Evolutionary conservation across 2,797 vertebrate species (phyloP).

Genomic region (Kryptolebias ocellatus): DNA sequence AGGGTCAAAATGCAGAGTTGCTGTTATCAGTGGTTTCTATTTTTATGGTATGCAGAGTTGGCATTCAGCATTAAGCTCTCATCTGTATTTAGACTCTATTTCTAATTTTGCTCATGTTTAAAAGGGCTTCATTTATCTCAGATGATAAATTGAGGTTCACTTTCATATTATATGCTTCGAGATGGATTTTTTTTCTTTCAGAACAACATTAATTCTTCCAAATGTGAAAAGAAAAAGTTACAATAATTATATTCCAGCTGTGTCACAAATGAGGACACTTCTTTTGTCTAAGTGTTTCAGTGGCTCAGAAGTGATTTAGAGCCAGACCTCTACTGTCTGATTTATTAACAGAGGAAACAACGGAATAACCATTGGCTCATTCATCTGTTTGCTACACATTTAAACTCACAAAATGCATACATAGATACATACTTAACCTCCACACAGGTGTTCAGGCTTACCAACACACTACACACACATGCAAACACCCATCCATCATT

Average conservation of each 20-base stretch:
- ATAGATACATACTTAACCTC: slow-evolving; percentile 3
- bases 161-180: no score
- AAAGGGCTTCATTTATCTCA: background rate
- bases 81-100: background rate
- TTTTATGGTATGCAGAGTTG: background rate
- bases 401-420: background rate
- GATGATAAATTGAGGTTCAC: no score
- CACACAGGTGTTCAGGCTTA: background rate
- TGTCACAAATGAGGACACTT: background rate
- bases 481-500: slow-evolving; percentile 35
- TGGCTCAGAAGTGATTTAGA: background rate
- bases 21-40: background rate
- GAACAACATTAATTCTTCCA: no score
- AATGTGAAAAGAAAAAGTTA: no score
- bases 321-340: background rate
- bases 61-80: background rate
- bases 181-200: no score
- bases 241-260: background rate
- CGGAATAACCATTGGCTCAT: slow-evolving; percentile 11
- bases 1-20: slow-evolving; percentile 10
- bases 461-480: slow-evolving; percentile 11
- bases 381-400: slow-evolving; percentile 1
- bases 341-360: slow-evolving; percentile 27
- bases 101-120: background rate
- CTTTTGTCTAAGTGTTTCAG: background rate